A percentile compares a stretch with the other conserved stretches of the same genome.
Evolutionary conservation across 2,888 invertebrate species (phyloP).

Genomic region (Alloscopus bannaensis): DNA sequence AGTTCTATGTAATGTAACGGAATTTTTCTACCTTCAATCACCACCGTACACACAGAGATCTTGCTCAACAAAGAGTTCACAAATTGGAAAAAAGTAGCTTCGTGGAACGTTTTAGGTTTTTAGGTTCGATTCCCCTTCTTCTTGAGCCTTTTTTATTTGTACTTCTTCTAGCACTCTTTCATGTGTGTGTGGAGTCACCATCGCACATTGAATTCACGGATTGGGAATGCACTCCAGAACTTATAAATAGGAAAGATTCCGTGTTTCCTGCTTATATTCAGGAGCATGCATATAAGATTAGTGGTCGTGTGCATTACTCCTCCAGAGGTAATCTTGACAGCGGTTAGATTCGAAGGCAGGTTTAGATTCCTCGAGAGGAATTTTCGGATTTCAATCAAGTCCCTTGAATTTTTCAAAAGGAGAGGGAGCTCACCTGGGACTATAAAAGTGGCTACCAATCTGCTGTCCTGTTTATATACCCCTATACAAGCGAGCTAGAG

Average conservation of each 20-base stretch:
- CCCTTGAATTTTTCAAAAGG: constrained; percentile 64
- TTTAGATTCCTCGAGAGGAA: constrained; percentile 65
- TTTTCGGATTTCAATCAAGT: constrained; percentile 67
- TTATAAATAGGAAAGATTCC: no score
- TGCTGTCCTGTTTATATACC: constrained; percentile 56
- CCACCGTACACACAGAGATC: no score
- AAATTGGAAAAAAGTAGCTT: constrained; percentile 22
- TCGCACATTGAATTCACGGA: no score
- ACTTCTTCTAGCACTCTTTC: no score
- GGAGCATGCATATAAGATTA: no score
- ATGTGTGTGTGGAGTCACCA: no score
- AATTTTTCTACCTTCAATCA: constrained; percentile 6
- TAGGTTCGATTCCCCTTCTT: background rate
- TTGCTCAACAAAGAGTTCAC: constrained; percentile 7
- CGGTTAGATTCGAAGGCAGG: constrained; percentile 59
- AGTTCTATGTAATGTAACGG: background rate
- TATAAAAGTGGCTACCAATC: constrained; percentile 66
- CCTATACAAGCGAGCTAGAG: no score
- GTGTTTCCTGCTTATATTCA: no score
- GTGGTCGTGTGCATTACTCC: background rate
- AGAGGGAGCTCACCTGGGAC: constrained; percentile 64
- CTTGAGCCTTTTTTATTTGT: no score
- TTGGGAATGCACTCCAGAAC: no score
- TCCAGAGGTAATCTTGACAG: constrained; percentile 64
- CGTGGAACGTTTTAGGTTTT: constrained; percentile 9